These are phyloP conservation scores for Protomyctophum bolini DNA, from an alignment of 2,113 vertebrate species.

Conservation along the genomic window DNA sequence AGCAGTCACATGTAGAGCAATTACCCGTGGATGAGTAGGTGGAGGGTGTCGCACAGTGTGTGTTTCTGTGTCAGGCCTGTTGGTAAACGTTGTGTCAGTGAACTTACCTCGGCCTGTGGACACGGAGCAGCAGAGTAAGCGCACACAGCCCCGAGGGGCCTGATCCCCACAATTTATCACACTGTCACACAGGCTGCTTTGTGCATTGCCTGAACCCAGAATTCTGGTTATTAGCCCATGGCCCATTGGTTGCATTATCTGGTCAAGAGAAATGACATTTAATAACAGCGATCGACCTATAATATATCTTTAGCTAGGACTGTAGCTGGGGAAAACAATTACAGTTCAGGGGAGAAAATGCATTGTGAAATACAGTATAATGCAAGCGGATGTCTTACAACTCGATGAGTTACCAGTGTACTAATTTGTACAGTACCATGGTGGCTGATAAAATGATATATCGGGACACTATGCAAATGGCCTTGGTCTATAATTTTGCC, in stretches of 20 bases:
- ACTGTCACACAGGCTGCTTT: constrained; percentile 42
- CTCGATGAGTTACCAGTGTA: no score
- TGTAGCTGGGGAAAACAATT: neutral
- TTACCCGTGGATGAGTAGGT: constrained; percentile 72
- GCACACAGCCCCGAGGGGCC: constrained; percentile 39
- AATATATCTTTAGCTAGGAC: constrained; percentile 3
- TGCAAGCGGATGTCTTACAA: no score
- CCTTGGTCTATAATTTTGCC: no score
- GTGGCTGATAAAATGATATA: no score
- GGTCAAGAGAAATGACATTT: constrained; percentile 36
- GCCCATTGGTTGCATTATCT: constrained; percentile 43
- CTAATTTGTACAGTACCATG: no score
- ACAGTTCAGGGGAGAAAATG: neutral
- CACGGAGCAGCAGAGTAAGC: constrained; percentile 42
- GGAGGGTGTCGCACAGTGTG: constrained; percentile 48
- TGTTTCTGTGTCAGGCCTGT: constrained; percentile 58
- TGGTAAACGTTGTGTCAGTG: constrained; percentile 62
- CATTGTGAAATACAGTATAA: no score
- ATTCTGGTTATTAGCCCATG: constrained; percentile 42
- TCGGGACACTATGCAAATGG: no score
- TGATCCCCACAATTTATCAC: constrained; percentile 50
- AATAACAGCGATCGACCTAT: constrained; percentile 16
- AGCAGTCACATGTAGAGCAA: constrained; percentile 78
- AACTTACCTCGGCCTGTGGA: constrained; percentile 44
- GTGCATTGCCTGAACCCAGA: constrained; percentile 38